Base-by-base conservation (phyloP, 2,113 vertebrate genomes). In the Mormyrus iriodes region DNA sequence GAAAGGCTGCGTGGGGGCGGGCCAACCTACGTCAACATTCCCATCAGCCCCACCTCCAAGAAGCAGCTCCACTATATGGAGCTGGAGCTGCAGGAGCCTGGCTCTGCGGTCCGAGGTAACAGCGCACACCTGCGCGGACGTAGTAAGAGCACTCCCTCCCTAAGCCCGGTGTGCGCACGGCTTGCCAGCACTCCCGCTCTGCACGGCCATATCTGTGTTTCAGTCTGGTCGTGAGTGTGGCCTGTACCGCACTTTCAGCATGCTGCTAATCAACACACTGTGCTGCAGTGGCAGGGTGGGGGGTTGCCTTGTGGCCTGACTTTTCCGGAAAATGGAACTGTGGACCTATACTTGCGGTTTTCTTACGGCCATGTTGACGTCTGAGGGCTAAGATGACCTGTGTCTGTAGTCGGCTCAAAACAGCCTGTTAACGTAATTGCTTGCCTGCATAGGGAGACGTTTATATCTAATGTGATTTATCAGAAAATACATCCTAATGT, bases 11-110 rank as follows among this genome's bases (percentile, higher is more conserved):
- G 92, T 79, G 93, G 93, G 3, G 93, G 94, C 89, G 91, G 91
- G 53, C 92, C 92, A 53, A 96, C 95, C 89, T 97, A 98, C 21
- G 94, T 96, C 84, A 98, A 97, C 93, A 94, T 99, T 94, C 97
- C 97, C 9, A 91, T 95, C 90, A 97, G 96, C 91, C 96, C 96
- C 3, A 91, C 93, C 46, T 94, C 95, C 86, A 94, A 94, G 87
- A 94, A 94, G 91, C 96, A 97, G 90, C 96, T 96, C 65, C 96
- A 97, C 90, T 97, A 97, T 92, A 94, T 96, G 91, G 96, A 97
- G 91, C 91, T 97, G 92, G 96, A 97, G 90, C 96, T 97, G 89
- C 96, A 94, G 49, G 95, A 95, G 39, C 91, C 93, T 0, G 55
- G 91, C 10, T 91, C 93, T 2, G 93, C 92, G 17, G 88, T 96